Conservation (phyloP, 2,113 vertebrate species). For the Corvus hawaiiensis region DNA sequence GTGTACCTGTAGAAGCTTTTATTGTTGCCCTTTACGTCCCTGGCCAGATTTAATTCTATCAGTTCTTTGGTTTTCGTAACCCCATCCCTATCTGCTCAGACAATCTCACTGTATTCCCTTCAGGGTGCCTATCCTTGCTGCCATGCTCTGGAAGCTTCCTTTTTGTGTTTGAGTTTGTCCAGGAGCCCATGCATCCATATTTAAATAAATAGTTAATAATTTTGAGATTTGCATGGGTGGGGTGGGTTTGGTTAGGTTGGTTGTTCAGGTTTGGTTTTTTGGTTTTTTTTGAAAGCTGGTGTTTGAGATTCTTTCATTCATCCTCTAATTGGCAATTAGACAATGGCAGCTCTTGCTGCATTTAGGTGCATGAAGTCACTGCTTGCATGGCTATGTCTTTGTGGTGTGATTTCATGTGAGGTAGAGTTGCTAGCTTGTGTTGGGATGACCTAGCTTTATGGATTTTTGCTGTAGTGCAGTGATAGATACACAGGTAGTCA, state of each 20-base stretch:
- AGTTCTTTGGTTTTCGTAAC: not conserved
- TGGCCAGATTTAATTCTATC: not conserved
- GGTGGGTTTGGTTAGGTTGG: not conserved
- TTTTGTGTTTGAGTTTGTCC: not conserved
- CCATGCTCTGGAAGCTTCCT: not conserved
- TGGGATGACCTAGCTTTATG: not conserved
- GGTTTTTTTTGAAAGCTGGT: not conserved
- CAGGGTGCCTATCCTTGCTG: not conserved
- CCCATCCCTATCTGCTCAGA: not conserved
- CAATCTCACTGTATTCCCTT: not conserved
- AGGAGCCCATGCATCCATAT: not conserved
- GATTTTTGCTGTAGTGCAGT: not conserved
- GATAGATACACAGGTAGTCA: not conserved
- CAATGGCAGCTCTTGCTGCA: not conserved
- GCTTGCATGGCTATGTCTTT: not conserved
- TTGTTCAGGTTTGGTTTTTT: not conserved
- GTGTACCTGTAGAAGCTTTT: not conserved
- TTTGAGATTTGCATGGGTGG: not conserved
- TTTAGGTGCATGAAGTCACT: not conserved
- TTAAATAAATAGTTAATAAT: slow-evolving; percentile 12
- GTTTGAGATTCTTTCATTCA: not conserved
- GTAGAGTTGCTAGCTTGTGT: not conserved
- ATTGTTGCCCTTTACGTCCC: not conserved
- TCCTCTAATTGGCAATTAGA: not conserved
- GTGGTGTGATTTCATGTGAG: not conserved